Conservation (phyloP, 53 echinoderm and acorn worm species). For the Apostichopus leukothele region DNA sequence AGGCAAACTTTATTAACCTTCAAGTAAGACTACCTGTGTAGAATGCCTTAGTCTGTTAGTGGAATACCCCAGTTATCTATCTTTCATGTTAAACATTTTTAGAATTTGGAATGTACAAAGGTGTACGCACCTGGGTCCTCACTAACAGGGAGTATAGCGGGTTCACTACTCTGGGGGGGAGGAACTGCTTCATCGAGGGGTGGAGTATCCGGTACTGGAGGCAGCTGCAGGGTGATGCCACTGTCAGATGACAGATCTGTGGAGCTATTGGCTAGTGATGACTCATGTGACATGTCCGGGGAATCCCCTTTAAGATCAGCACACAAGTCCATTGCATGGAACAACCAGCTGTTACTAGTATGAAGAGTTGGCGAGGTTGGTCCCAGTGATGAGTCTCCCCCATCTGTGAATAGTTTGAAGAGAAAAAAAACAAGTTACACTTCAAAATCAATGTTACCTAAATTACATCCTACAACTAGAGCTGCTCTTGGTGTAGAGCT, state of each 20-base stretch:
- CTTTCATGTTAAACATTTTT: too few species aligned
- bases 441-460: too few species aligned
- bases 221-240: constrained; percentile 81
- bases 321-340: constrained; percentile 97
- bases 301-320: constrained; percentile 78
- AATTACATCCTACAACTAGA: too few species aligned
- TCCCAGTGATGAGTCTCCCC: background rate
- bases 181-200: background rate
- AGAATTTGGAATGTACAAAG: too few species aligned
- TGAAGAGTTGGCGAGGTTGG: constrained; percentile 46
- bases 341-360: constrained; percentile 96
- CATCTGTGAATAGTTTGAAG: background rate
- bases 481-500: too few species aligned
- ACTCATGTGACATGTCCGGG: constrained; percentile 52
- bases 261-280: constrained; percentile 45
- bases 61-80: too few species aligned
- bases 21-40: too few species aligned
- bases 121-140: constrained; percentile 29
- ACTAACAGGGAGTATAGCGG: constrained; percentile 24
- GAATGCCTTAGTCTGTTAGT: too few species aligned
- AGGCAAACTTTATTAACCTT: too few species aligned
- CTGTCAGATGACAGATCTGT: constrained; percentile 73
- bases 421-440: too few species aligned
- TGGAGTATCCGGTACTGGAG: constrained; percentile 43
- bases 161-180: background rate